Evolutionary conservation across 1,140 invertebrate species (phyloP), one percentile per base, ranked within the genome.

Genomic region (Drosophila bifasciata): DNA sequence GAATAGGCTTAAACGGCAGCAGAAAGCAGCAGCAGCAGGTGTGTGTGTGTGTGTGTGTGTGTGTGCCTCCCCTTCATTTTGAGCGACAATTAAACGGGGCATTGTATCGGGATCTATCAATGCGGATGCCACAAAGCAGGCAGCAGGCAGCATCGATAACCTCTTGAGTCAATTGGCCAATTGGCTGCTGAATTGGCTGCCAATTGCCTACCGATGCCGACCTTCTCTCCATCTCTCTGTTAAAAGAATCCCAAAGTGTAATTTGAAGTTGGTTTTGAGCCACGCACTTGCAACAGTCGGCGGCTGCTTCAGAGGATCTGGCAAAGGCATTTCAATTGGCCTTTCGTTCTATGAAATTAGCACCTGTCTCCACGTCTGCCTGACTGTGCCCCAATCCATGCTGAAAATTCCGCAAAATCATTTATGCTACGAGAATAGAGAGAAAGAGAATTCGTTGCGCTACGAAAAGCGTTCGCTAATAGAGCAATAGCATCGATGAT

Each of bases 271-370:
- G 64, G 73, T 71, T 88, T 76, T 88, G 57, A 78, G 74, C 83
- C 78, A 78, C 79, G 83, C 83, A 86, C 83, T 68, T 81, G 32
- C 32, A 3, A 5, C 32, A 36, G 11, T 13, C 4, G 83, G 62
- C 83, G 83, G 84, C 75, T 43, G 71, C 83, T 62, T 88, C 28
- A 67, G 75, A 89, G 64, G 84, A 76, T 76, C 32, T 41, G 23
- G 39, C 40, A 48, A 62, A 52, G 79, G 84, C 71, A 88, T 88
- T 88, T 88, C 83, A 88, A 88, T 88, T 88, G 81, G 83, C 83
- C 79, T 84, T 88, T 86, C 79, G 83, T 88, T 86, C 83, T 88
- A 83, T 88, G 84, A 88, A 88, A 88, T 88, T 88, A 88, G 83
- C 83, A 88, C 83, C 83, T 88, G 83, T 88, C 81, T 64, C 71